phyloP scores from a whole-genome alignment of 2,113 vertebrate genomes.

The Poeciliopsis occidentalis region DNA sequence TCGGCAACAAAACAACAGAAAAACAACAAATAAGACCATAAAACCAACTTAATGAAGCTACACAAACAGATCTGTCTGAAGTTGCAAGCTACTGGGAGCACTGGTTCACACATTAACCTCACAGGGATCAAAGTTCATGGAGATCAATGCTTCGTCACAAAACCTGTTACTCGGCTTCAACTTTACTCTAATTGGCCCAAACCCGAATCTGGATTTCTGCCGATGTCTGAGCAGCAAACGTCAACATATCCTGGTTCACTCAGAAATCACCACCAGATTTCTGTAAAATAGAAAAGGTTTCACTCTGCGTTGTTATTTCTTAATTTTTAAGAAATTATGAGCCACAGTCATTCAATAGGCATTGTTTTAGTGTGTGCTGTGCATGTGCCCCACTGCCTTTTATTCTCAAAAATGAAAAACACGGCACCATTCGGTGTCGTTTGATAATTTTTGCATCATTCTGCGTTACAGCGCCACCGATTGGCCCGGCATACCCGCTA shows the following conservation, averaged over 20 bases:
- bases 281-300: neutral
- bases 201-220: neutral
- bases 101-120: slow-evolving; percentile 65
- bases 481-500: too few relatives aligned
- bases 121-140: slow-evolving; percentile 42
- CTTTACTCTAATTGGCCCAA: slow-evolving; percentile 33
- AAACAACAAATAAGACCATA: neutral
- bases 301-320: too few relatives aligned
- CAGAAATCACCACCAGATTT: neutral
- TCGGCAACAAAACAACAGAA: too few relatives aligned
- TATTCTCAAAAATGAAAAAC: too few relatives aligned
- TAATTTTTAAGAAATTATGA: too few relatives aligned
- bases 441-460: too few relatives aligned
- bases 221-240: slow-evolving; percentile 2
- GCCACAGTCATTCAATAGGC: too few relatives aligned
- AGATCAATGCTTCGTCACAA: slow-evolving; percentile 38
- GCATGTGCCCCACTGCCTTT: too few relatives aligned
- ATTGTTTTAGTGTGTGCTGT: too few relatives aligned
- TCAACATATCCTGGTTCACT: neutral
- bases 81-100: neutral
- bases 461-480: too few relatives aligned
- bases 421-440: too few relatives aligned
- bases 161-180: slow-evolving; percentile 5
- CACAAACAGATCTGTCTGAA: neutral
- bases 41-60: neutral